Evolutionary conservation across 2,888 invertebrate species (phyloP), one percentile per base, ranked within the genome.

Genomic region (Cylloceria caligata): DNA sequence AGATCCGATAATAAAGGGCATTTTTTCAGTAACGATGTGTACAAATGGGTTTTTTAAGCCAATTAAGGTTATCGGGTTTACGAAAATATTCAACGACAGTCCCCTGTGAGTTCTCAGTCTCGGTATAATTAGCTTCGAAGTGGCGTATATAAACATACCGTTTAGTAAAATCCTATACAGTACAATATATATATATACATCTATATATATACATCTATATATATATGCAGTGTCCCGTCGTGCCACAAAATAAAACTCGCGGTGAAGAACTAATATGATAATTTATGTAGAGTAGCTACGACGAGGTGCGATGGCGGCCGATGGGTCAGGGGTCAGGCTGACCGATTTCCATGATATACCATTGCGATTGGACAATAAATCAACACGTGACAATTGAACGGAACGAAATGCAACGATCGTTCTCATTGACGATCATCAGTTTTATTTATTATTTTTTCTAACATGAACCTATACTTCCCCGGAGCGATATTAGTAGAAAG

Each of bases 221-320:
- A 49, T 68, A 49, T 52, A 45, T 30, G 52, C 39, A 16, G 13
- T 27, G 55, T 24, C 39, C 11, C 7, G 47, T 73, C 39, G 16
- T 69, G 45, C n/a, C 13, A 49, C 68, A 27, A 71, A 81, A 81
- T 71, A 81, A 81, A 74, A 73, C 75, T 9, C 77, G 78, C 69
- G 45, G 52, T 68, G 55, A 47, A 55, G 27, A 74, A 78, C 30
- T 69, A 78, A 81, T 88, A 92, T 92, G 91, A 87, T 90, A 92
- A 92, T 92, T 88, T 91, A 92, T 92, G 92, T 88, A 89, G 88
- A 92, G 30, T n/a, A 64, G 45, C 21, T 30, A 71, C 74, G 71
- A 42, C 62, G 78, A 86, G 90, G 90, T 91, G 89, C 88, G 87
- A 88, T 88, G 64, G 64, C 76, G 76, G 52, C 89, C 89, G 86